A percentile compares a stretch with the other conserved stretches of the same genome.
Conservation (phyloP, 1,140 invertebrate species). For the Drosophila aff. region DNA sequence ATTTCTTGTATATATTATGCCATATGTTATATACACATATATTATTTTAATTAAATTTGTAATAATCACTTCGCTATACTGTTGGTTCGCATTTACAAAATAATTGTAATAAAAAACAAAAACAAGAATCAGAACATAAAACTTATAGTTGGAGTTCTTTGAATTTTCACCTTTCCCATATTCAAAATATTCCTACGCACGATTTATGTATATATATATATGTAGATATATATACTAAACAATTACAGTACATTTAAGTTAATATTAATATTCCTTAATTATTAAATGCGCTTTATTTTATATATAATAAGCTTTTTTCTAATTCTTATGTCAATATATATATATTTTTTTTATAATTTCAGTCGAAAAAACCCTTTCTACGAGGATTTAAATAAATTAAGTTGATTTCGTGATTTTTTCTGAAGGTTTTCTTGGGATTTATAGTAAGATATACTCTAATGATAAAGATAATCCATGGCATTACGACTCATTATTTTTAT, state of each 20-base stretch:
- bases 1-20: constrained; percentile 50
- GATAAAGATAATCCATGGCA: constrained; percentile 10
- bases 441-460: neutral
- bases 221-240: constrained; percentile 49
- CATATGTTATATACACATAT: constrained; percentile 45
- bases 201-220: constrained; percentile 51
- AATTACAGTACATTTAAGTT: constrained; percentile 47
- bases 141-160: constrained; percentile 79
- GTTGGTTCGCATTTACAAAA: constrained; percentile 67
- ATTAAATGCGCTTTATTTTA: constrained; percentile 40
- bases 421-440: constrained; percentile 6
- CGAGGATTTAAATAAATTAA: constrained; percentile 34
- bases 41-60: constrained; percentile 24
- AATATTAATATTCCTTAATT: constrained; percentile 36
- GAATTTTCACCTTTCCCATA: constrained; percentile 80
- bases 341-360: constrained; percentile 45
- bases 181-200: constrained; percentile 73
- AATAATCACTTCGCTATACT: constrained; percentile 50
- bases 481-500: constrained; percentile 1
- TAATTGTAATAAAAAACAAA: constrained; percentile 49
- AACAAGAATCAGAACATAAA: constrained; percentile 70
- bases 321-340: constrained; percentile 18
- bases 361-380: constrained; percentile 57
- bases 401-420: constrained; percentile 16
- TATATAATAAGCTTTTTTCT: constrained; percentile 29